Evolutionary conservation across 1,140 invertebrate species (phyloP).

Genomic region (Sycobia sp.): DNA sequence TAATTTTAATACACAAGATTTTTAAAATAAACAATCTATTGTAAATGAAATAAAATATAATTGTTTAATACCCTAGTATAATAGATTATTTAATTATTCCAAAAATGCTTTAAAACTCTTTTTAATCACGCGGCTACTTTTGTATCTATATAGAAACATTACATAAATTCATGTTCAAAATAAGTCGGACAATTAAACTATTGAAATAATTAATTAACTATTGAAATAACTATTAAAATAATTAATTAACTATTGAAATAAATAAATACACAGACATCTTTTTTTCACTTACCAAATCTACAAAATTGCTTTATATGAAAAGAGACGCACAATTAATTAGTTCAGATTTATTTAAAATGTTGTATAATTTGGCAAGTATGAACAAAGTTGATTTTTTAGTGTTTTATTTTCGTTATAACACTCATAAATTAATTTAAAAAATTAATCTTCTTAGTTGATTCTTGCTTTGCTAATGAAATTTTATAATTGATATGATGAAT

Average conservation of each 20-base stretch:
- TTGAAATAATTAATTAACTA: constrained; percentile 11
- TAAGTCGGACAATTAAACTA: constrained; percentile 18
- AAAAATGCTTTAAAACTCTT: no score
- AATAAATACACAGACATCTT: constrained; percentile 22
- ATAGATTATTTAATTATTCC: no score
- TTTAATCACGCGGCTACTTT: constrained; percentile 23
- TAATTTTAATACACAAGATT: no score
- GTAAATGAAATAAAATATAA: no score
- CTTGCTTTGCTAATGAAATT: constrained; percentile 17
- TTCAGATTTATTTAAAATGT: constrained; percentile 5
- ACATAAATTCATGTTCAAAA: constrained; percentile 13
- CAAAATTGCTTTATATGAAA: constrained; percentile 17
- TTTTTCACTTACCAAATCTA: constrained; percentile 16
- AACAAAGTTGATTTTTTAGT: constrained; percentile 14
- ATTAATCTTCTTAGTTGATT: constrained; percentile 23
- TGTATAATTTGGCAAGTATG: constrained; percentile 21
- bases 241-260: neutral
- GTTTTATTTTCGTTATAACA: neutral
- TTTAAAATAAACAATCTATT: no score
- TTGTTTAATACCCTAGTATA: no score
- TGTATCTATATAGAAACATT: constrained; percentile 29
- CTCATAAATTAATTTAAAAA: neutral
- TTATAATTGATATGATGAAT: constrained; percentile 36
- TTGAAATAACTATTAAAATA: constrained; percentile 4
- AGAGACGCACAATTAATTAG: constrained; percentile 11